phyloP scores from a whole-genome alignment of 2,888 invertebrate species.

The Cantharis nigra region DNA sequence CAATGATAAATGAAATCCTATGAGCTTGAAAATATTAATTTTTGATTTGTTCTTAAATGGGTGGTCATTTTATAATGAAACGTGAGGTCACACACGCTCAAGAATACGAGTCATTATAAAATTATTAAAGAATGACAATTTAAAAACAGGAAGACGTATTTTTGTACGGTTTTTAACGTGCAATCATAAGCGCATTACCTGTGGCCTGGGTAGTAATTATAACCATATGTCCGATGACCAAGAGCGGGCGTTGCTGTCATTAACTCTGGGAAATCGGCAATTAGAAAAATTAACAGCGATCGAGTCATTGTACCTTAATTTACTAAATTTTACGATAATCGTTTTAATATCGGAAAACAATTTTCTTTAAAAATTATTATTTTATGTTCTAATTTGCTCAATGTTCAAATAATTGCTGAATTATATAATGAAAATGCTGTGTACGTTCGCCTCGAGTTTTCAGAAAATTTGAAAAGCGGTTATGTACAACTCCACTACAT shows the following conservation, averaged over 20 bases:
- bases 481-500: neutral
- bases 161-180: constrained; percentile 56
- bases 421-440: neutral
- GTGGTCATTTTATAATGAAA: constrained; percentile 32
- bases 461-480: neutral
- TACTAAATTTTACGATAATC: neutral
- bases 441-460: neutral
- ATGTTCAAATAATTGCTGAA: neutral
- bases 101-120: constrained; percentile 48
- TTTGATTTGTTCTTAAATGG: neutral
- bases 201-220: constrained; percentile 53
- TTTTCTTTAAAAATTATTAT: neutral
- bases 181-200: constrained; percentile 50
- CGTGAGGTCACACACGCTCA: constrained; percentile 36
- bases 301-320: constrained; percentile 29
- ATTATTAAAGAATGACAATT: constrained; percentile 57
- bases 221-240: constrained; percentile 53
- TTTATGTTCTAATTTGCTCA: neutral
- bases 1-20: neutral
- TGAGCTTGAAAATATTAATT: neutral
- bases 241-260: constrained; percentile 44
- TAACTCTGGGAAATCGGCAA: constrained; percentile 48
- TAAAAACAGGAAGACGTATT: constrained; percentile 56
- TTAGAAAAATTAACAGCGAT: constrained; percentile 48
- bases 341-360: neutral